Percentiles rank a stretch among this genome's conserved stretches.
Evolutionary conservation across 2,888 invertebrate genomes (phyloP).

Genomic region (Zootermopsis nevadensis): DNA sequence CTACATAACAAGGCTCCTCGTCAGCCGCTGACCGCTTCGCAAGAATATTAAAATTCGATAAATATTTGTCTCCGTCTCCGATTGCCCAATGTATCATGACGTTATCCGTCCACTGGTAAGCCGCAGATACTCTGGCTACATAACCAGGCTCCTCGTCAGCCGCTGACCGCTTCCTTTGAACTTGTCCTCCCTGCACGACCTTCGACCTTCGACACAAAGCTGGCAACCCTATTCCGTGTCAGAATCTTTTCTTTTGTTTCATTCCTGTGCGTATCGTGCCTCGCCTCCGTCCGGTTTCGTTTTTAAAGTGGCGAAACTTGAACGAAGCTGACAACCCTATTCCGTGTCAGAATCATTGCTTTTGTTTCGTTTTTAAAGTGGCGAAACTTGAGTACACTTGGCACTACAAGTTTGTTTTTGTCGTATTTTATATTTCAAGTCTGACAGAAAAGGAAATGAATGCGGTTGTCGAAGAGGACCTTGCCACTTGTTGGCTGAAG

Average conservation of each 20-base stretch:
- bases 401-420: neutral
- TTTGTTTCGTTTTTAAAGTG: neutral
- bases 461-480: neutral
- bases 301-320: neutral
- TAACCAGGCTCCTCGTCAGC: neutral
- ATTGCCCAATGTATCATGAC: neutral
- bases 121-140: neutral
- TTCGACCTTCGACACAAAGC: neutral
- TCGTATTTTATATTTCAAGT: neutral
- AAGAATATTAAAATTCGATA: neutral
- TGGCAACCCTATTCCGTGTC: neutral
- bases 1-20: neutral
- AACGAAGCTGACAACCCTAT: neutral
- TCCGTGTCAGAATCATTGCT: neutral
- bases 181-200: neutral
- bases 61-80: neutral
- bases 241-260: neutral
- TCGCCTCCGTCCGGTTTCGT: too few relatives aligned
- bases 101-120: neutral
- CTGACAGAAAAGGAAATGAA: neutral
- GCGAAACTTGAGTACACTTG: constrained; percentile 3
- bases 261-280: too few relatives aligned
- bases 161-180: neutral
- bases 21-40: neutral
- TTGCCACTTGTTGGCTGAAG: neutral